Base-by-base conservation (phyloP, 2,113 vertebrate genomes). In the Dicentrarchus labrax region DNA sequence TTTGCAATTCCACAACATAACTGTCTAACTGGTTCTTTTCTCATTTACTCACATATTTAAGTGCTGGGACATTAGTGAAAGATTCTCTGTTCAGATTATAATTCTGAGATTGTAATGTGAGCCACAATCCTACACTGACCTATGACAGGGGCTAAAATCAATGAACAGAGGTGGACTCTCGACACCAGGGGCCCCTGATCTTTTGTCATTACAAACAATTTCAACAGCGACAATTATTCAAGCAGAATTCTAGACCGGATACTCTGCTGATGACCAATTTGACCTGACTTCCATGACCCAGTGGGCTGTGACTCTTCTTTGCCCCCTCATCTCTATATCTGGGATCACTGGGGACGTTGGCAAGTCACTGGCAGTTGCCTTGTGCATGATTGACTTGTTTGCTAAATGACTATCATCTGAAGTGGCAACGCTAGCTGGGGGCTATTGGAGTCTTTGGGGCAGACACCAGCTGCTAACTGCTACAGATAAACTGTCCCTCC, bases 391-490 rank as follows among this genome's bases (percentile, higher is more conserved):
- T 93, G 92, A 93, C 90, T 94, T 88, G 91, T 93, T 91, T 89
- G 73, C 90, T 90, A 91, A 93, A 94, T 72, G 85, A 88, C 90
- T 87, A 83, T 85, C 82, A 88, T 90, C 78, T 87, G 80, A 91
- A 90, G 90, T 93, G 91, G 89, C 88, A 87, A 78, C 53, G 36
- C 61, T 90, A 80, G 86, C 92, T 83, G 24, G 61, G 72, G 92
- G 91, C 83, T 78, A 47, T 83, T 45, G 59, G 78, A 84, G 77
- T 86, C 66, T 89, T 89, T 87, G 86, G 91, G 93, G 90, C 83
- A 83, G 91, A 89, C 89, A 92, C 90, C 93, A 94, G 92, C 93
- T 94, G 93, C 87, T 93, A 80, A 89, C 84, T 91, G 91, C 74
- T 79, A 85, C 81, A 86, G 88, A 91, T 92, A 93, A 94, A 93